A percentile compares a stretch with the other conserved stretches of the same genome.
phyloP scores from a whole-genome alignment of 64 coral and sea anemone species.

The Hydrozoanthus tunicans region DNA sequence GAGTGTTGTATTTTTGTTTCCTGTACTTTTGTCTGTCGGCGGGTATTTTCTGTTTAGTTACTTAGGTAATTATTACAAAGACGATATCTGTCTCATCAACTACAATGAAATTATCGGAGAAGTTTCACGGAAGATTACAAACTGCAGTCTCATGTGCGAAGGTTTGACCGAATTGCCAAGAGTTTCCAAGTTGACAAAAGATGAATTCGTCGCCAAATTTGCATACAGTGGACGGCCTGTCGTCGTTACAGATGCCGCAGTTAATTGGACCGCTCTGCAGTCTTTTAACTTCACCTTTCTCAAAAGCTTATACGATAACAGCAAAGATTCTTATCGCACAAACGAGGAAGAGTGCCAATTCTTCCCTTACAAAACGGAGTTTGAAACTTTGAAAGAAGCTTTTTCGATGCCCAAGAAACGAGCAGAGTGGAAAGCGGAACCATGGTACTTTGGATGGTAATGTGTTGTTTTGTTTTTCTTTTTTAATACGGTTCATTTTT shows the following conservation, averaged over 20 bases:
- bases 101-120: slow-evolving; percentile 87
- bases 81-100: slow-evolving; percentile 71
- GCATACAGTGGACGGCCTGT: slow-evolving; percentile 91
- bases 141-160: slow-evolving; percentile 92
- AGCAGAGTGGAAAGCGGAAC: slow-evolving; percentile 76
- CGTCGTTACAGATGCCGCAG: slow-evolving; percentile 87
- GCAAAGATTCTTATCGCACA: slow-evolving; percentile 65
- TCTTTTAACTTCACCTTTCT: slow-evolving; percentile 87
- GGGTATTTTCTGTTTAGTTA: slow-evolving; percentile 65
- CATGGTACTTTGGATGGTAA: slow-evolving; percentile 99
- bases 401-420: slow-evolving; percentile 91
- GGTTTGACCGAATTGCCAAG: slow-evolving; percentile 72
- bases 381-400: slow-evolving; percentile 70
- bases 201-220: slow-evolving; percentile 77
- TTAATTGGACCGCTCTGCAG: slow-evolving; percentile 86
- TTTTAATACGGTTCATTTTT: not conserved
- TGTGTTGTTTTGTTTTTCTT: not conserved
- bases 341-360: slow-evolving; percentile 98
- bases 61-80: slow-evolving; percentile 50
- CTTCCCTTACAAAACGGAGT: slow-evolving; percentile 96
- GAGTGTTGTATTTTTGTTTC: slow-evolving; percentile 65
- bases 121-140: slow-evolving; percentile 73
- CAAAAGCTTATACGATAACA: slow-evolving; percentile 78
- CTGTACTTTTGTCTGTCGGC: slow-evolving; percentile 67
- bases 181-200: slow-evolving; percentile 75